Conservation (phyloP, 2,797 vertebrate species). For the Cheirogaleus major region DNA sequence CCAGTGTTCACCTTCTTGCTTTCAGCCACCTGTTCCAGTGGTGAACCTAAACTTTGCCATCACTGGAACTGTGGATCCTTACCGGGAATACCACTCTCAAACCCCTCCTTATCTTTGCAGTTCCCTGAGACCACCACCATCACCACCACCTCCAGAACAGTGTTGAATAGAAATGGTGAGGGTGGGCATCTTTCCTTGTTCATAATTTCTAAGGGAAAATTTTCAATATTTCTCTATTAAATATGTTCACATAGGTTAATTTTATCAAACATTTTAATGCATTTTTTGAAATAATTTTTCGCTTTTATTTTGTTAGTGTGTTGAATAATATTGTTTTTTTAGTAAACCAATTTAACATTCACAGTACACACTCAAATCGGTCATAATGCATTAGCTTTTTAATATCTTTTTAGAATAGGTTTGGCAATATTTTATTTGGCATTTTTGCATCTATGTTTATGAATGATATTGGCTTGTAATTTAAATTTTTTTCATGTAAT, state of each 20-base stretch:
- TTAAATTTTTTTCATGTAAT: background rate
- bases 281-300: slow-evolving; percentile 2
- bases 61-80: background rate
- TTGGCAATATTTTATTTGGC: background rate
- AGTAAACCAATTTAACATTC: background rate
- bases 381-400: background rate
- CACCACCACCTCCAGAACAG: too few relatives aligned
- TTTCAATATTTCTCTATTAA: background rate
- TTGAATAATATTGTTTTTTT: background rate
- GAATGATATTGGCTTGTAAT: background rate
- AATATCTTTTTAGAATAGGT: background rate
- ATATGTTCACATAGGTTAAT: background rate
- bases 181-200: background rate
- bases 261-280: background rate
- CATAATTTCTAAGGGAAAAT: background rate
- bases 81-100: background rate
- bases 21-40: background rate
- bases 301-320: background rate
- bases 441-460: background rate
- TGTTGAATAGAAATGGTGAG: background rate
- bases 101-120: too few relatives aligned
- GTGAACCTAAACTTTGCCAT: too few relatives aligned
- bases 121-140: too few relatives aligned
- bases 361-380: background rate
- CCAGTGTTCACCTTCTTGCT: background rate